Percentiles rank a stretch among this genome's conserved stretches.
phyloP scores from a whole-genome alignment of 2,113 vertebrate species.

The Scatophagus argus region DNA sequence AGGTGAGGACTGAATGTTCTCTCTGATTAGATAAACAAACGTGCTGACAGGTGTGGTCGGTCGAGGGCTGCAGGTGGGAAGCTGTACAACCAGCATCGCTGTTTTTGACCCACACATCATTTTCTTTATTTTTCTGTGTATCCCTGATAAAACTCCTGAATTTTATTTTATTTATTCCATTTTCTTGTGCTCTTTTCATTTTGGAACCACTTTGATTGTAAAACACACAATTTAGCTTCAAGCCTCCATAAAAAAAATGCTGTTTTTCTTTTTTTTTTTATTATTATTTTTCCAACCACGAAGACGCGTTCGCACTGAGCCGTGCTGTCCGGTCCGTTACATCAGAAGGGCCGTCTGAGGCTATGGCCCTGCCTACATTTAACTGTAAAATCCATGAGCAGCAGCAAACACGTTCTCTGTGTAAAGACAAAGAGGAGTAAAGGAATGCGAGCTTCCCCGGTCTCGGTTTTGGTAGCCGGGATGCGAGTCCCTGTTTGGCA shows the following conservation, averaged over 20 bases:
- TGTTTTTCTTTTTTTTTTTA: not conserved
- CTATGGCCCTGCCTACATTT: no score
- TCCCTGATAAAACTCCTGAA: not conserved
- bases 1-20: not conserved
- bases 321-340: no score
- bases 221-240: not conserved
- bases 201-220: not conserved
- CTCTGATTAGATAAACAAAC: not conserved
- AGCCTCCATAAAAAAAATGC: not conserved
- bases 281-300: no score
- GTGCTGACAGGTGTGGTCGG: not conserved
- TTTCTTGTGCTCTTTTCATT: not conserved
- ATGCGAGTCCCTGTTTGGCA: no score
- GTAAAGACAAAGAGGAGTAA: no score
- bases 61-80: not conserved
- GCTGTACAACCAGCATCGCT: not conserved
- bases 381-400: no score
- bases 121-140: constrained; percentile 2
- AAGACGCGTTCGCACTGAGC: no score
- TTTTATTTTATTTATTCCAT: not conserved
- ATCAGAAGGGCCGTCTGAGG: no score
- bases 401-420: no score
- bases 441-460: no score
- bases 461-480: no score
- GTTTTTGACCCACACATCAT: not conserved